Percentiles rank a stretch among this genome's conserved stretches.
Evolutionary conservation across 2,797 vertebrate species (phyloP).

Genomic region (Podarcis lilfordi): DNA sequence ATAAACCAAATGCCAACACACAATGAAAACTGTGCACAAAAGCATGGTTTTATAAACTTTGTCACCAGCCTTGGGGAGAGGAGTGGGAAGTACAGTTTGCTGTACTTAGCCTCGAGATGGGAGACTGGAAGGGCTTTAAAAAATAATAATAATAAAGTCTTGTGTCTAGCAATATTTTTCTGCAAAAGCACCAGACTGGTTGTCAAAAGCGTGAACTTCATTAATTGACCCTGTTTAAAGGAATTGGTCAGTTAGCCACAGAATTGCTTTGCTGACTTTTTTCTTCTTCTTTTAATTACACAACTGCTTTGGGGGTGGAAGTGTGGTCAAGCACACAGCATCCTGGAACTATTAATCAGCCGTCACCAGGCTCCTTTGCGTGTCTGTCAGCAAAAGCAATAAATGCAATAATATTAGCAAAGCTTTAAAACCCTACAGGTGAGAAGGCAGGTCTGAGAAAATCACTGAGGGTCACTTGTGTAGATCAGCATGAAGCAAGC

Average conservation of each 20-base stretch:
- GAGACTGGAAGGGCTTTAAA: too few species aligned
- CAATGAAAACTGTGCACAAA: too few species aligned
- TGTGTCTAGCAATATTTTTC: background rate
- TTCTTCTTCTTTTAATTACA: constrained; percentile 1
- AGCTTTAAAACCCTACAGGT: background rate
- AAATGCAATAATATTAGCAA: constrained; percentile 6
- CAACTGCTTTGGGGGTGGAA: constrained; percentile 22
- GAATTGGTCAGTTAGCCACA: constrained; percentile 20
- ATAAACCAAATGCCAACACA: too few species aligned
- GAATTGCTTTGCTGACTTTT: constrained; percentile 10
- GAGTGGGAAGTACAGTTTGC: too few species aligned
- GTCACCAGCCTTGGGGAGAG: too few species aligned
- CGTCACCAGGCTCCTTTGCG: constrained; percentile 1
- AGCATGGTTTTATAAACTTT: too few species aligned
- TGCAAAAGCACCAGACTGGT: background rate
- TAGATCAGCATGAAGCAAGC: background rate
- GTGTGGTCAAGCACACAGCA: constrained; percentile 4
- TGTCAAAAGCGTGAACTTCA: background rate
- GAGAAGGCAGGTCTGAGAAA: background rate
- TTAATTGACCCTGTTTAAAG: constrained; percentile 16
- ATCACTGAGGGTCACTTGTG: background rate
- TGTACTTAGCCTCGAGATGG: too few species aligned
- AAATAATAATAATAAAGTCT: background rate
- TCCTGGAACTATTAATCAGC: constrained; percentile 49
- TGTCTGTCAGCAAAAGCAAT: background rate